Percentiles rank a stretch among this genome's conserved stretches.
phyloP scores from a whole-genome alignment of 2,888 invertebrate genomes.

The Allacma fusca region DNA sequence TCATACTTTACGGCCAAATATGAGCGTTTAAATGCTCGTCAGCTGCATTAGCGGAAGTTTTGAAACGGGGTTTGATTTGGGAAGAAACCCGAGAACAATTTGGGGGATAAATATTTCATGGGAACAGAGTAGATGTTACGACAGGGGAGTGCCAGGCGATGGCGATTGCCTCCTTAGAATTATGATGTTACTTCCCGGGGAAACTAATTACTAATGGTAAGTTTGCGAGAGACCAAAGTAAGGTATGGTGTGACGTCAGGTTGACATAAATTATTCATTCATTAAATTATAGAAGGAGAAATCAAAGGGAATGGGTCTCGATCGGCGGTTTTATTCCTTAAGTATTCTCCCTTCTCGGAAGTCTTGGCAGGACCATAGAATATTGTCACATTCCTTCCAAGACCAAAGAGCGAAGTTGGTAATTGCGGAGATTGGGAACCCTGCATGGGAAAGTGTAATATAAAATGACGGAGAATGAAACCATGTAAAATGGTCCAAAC shows the following conservation, averaged over 20 bases:
- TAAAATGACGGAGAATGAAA: background rate
- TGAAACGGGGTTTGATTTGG: too few species aligned
- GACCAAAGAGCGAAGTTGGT: too few species aligned
- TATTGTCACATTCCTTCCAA: too few species aligned
- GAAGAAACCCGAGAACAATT: too few species aligned
- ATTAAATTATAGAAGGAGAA: slow-evolving; percentile 12
- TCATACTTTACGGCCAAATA: too few species aligned
- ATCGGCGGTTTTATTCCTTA: background rate
- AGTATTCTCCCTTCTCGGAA: too few species aligned
- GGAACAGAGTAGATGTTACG: background rate
- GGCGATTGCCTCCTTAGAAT: background rate
- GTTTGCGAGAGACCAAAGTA: background rate
- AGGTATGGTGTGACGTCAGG: background rate
- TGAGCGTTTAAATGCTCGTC: too few species aligned
- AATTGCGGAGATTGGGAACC: background rate
- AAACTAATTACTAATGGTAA: background rate
- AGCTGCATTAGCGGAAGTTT: too few species aligned
- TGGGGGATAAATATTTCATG: background rate
- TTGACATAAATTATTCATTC: slow-evolving; percentile 4
- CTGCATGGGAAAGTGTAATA: background rate
- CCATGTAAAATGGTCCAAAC: background rate
- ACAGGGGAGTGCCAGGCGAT: background rate
- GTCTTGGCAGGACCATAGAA: too few species aligned
- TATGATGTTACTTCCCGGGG: background rate
- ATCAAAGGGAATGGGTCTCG: background rate